Percentiles rank a stretch among this genome's conserved stretches.
Evolutionary conservation across 2,888 invertebrate genomes (phyloP).

Genomic region (Ormyrus pomaceus): DNA sequence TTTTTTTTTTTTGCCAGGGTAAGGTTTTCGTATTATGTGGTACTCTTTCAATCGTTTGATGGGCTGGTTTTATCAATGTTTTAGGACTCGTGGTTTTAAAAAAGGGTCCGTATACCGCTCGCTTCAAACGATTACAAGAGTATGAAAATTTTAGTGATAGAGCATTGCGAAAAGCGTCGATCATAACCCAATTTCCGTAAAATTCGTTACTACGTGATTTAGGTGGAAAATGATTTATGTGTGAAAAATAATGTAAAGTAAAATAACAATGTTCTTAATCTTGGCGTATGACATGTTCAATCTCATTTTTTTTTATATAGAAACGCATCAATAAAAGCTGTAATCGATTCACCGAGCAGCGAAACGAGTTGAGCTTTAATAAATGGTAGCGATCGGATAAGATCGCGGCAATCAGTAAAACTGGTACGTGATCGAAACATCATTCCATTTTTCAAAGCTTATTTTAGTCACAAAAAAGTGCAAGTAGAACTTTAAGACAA

Average conservation of each 20-base stretch:
- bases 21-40: constrained; percentile 3
- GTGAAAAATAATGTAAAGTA: background rate
- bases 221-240: background rate
- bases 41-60: constrained; percentile 30
- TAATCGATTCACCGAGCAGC: background rate
- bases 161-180: constrained; percentile 54
- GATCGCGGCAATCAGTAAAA: background rate
- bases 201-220: background rate
- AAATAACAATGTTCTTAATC: background rate
- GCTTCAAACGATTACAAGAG: constrained; percentile 44
- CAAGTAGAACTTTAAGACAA: background rate
- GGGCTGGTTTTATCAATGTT: background rate
- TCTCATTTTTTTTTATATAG: background rate
- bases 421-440: background rate
- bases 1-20: constrained; percentile 14
- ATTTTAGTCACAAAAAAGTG: background rate
- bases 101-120: too few relatives aligned
- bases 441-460: background rate
- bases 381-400: constrained; percentile 20
- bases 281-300: background rate
- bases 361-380: constrained; percentile 9
- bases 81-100: too few relatives aligned
- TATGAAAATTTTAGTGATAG: constrained; percentile 52
- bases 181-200: constrained; percentile 7
- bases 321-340: background rate